Evolutionary conservation across 2,888 invertebrate genomes (phyloP), one percentile per base, ranked within the genome.

Genomic region (Drosophila putrida): DNA sequence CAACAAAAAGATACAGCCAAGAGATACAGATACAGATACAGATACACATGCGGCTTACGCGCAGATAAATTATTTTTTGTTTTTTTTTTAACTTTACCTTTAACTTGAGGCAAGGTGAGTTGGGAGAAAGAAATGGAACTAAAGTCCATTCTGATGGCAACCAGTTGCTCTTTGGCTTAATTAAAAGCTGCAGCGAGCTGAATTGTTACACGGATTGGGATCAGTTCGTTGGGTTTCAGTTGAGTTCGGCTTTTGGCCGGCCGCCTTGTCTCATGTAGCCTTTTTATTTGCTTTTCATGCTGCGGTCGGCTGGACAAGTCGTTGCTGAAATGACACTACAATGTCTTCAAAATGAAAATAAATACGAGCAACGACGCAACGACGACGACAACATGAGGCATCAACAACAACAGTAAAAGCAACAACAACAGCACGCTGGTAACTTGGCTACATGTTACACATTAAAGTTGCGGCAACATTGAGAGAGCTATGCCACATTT

Each of bases 291-390:
- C 73, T 78, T 83, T 90, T 78, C 80, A 75, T 73, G 87, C 77
- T 88, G 83, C 88, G 73, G 72, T 78, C 64, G 67, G 66, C 72
- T 71, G 72, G 73, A 80, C 80, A 74, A 71, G 80, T 80, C 75
- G 87, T 73, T 88, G 89, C 79, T 89, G 84, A 86, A 86, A 90
- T 86, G 85, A 86, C 85, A 89, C 90, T 86, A 88, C 84, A 90
- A 83, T 76, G 90, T 88, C 86, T 88, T 80, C 72, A 71, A 90
- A 86, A 90, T 90, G 89, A 86, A 86, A 91, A 91, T 90, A 90
- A 90, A 89, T 85, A 87, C 88, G 81, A 25, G 35, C 54, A 39
- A 53, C 49, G 53, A 44, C 43, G 51, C n/a, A n/a, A 39, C 59
- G 46, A 41, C 58, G 28, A 60, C 72, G 64, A 61, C 70, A 15